Base-by-base conservation (phyloP, 2,888 invertebrate species). In the Caenorhabditis sp. region DNA sequence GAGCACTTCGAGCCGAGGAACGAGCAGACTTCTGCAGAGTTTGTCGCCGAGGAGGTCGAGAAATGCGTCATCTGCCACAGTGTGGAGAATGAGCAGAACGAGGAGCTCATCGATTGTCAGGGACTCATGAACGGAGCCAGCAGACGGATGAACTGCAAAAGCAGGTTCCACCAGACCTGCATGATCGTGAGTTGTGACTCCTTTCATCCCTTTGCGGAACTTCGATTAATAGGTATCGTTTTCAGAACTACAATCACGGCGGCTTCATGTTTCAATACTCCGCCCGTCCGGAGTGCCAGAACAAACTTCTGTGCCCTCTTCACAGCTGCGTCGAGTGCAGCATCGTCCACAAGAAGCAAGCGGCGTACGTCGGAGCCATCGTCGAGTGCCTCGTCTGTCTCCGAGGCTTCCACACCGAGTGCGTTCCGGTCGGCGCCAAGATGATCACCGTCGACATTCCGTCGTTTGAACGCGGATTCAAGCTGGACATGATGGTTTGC, bases 271-370 rank as follows among this genome's bases (percentile, higher is more conserved):
- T 37, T 24, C 35, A n/a, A 1, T 61, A 61, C 26, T 24, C 39
- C 8, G 35, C 20, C 0, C 26, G 22, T 6, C 61, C 61, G 2
- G 61, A 61, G 37, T 61, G 61, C 20, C 61, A 61, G 37, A 61
- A 61, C n/a, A 37, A 37, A 13, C n/a, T 61, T 11, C 39, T 61
- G 5, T 61, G 61, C 17, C 61, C 61, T 2, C 45, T 61, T 7
- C 61, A 61, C 26, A 37, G 22, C n/a, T 61, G 61, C 17, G 35
- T 37, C 6, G 26, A 24, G 15, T 61, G 61, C 26, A 37, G 5
- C n/a, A 32, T 24, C 3, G 37, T 37, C 15, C 5, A 39, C 2
- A 24, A 39, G 4, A 48, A 61, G 26, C 61, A 61, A 17, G 15
- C 59, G 22, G 59, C 59, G 0, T 43, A 22, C 17, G 9, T 17